phyloP scores from a whole-genome alignment of 2,888 invertebrate species.

The Nomada ferruginata region DNA sequence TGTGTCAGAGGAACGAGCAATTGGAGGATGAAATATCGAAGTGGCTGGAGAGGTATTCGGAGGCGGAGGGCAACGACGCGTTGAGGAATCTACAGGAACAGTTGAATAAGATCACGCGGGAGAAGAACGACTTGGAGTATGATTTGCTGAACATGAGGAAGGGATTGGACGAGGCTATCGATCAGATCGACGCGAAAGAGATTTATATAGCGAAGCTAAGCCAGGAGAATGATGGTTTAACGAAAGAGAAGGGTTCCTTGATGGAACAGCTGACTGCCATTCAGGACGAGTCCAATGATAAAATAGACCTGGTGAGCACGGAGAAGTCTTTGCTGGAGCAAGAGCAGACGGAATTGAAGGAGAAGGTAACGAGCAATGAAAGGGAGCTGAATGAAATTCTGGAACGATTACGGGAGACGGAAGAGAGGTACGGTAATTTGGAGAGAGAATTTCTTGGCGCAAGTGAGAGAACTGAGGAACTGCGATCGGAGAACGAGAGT shows the following conservation, averaged over 20 bases:
- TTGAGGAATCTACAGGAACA: conserved; percentile 72
- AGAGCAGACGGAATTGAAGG: conserved; percentile 74
- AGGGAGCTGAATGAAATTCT: conserved; percentile 78
- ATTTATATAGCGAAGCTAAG: conserved; percentile 61
- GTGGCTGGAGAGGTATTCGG: conserved; percentile 61
- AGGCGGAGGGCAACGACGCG: conserved; percentile 69
- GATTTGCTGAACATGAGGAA: conserved; percentile 87
- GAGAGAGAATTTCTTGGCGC: conserved; percentile 33
- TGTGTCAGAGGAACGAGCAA: conserved; percentile 75
- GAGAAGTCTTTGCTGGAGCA: conserved; percentile 78
- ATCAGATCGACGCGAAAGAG: conserved; percentile 63
- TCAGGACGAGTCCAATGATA: conserved; percentile 78
- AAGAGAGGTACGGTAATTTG: conserved; percentile 66
- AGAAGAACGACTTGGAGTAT: conserved; percentile 87
- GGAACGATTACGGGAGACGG: conserved; percentile 74
- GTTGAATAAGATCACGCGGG: conserved; percentile 77
- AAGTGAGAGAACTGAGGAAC: conserved; percentile 40
- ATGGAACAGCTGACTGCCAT: conserved; percentile 77
- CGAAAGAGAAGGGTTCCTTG: conserved; percentile 74
- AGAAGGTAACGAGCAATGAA: conserved; percentile 57
- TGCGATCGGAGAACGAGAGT: conserved; percentile 58
- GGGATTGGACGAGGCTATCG: conserved; percentile 85
- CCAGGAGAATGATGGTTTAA: conserved; percentile 73
- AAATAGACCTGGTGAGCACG: conserved; percentile 79
- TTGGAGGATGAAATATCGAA: conserved; percentile 74